These are phyloP conservation scores for Berghia stephanieae DNA, from an alignment of 1,140 invertebrate species.

Conservation along the genomic window DNA sequence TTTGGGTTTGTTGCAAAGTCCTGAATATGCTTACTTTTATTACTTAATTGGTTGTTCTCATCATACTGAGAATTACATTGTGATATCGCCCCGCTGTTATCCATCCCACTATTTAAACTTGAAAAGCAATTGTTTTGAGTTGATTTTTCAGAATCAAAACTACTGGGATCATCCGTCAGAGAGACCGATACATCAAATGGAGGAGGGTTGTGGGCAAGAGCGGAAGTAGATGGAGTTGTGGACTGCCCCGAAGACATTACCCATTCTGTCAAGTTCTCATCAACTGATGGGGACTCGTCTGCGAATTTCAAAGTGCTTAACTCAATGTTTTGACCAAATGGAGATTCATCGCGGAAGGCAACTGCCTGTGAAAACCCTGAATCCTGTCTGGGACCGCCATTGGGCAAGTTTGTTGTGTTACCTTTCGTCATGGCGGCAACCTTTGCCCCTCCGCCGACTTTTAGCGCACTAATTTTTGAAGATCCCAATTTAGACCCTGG, in stretches of 20 bases:
- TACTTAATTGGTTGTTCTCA: no score
- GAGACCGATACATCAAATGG: not conserved
- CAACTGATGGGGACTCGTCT: slow-evolving; percentile 18
- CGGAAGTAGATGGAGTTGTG: not conserved
- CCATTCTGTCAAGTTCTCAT: slow-evolving; percentile 18
- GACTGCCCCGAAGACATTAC: not conserved
- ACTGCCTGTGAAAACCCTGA: not conserved
- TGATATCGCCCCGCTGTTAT: no score
- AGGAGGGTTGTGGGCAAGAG: not conserved
- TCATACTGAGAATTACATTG: no score
- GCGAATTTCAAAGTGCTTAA: slow-evolving; percentile 16
- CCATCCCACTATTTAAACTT: no score
- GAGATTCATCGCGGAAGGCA: not conserved
- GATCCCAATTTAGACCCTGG: not conserved
- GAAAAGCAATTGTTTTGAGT: not conserved
- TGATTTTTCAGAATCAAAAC: not conserved
- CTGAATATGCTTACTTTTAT: no score
- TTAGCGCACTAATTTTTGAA: no score
- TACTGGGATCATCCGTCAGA: not conserved
- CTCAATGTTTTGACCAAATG: slow-evolving; percentile 11
- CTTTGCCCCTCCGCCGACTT: not conserved
- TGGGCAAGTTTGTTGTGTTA: not conserved
- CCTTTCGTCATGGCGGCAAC: not conserved
- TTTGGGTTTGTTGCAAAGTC: no score
- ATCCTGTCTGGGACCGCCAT: not conserved